Percentiles rank a stretch among this genome's conserved stretches.
phyloP scores from a whole-genome alignment of 2,113 vertebrate species.

The Podocnemis expansa region DNA sequence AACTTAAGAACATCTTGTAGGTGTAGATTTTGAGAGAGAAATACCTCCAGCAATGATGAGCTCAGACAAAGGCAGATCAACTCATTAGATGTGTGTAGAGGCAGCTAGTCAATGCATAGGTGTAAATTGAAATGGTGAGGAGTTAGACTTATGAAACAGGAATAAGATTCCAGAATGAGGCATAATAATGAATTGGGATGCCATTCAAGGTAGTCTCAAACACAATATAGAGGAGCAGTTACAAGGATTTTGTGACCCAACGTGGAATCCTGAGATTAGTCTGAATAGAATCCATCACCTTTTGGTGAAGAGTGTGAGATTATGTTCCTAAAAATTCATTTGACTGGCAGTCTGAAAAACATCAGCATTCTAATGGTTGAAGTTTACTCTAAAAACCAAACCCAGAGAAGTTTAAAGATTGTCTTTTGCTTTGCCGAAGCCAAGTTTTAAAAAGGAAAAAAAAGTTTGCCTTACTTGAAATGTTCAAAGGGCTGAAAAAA shows the following conservation, averaged over 20 bases:
- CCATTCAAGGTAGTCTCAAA: neutral
- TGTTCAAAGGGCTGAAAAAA: conserved; percentile 61
- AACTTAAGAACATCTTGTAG: neutral
- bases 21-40: neutral
- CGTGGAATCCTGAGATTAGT: neutral
- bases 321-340: neutral
- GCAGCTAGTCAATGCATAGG: neutral
- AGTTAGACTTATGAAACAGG: neutral
- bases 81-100: neutral
- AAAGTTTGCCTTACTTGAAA: conserved; percentile 68
- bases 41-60: too few species aligned
- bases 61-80: neutral
- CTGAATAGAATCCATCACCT: neutral
- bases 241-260: fast-evolving
- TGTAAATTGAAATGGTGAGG: neutral
- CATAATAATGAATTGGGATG: neutral
- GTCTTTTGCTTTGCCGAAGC: conserved; percentile 34
- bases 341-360: neutral
- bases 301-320: neutral
- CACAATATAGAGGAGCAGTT: neutral
- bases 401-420: neutral
- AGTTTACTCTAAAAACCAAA: neutral
- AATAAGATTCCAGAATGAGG: neutral
- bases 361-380: neutral
- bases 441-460: neutral